Evolutionary conservation across 1,140 invertebrate genomes (phyloP), one percentile per base, ranked within the genome.

Genomic region (Drosophila leontia): DNA sequence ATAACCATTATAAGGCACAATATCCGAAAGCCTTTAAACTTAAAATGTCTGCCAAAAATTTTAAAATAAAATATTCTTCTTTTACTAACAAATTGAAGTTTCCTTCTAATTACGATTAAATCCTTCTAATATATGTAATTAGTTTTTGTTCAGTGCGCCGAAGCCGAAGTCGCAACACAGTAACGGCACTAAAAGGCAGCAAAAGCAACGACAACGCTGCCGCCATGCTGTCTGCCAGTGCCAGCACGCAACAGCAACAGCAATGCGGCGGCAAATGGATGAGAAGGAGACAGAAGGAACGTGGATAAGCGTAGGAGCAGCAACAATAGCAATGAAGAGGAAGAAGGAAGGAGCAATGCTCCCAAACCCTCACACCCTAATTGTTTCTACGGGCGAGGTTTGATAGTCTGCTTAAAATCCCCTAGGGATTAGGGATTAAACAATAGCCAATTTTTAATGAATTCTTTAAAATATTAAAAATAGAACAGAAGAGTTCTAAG

Each of bases 161-260:
- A 41, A 72, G 60, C 76, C 64, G 75, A 69, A 79, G 75, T 75
- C 67, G 55, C 69, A 79, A 82, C 69, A 72, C 68, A 84, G 83
- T 80, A 65, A 85, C 63, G 65, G 50, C 64, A 74, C 56, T 19
- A 53, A 34, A 47, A 48, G 69, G 68, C 75, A 56, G 75, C 69
- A 62, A 76, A 41, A 58, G 48, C 53, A 65, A 85, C 58, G 51
- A 56, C 55, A 42, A 23, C 57, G 65, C 37, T 53, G 75, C 70
- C 85, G 85, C 85, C 85, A 90, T 79, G 85, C 85, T 90, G 85
- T 90, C 85, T 90, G 85, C 85, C 81, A 85, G 70, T 75, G 81
- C 84, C 81, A 90, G 84, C 84, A 90, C 84, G 85, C 81, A 90
- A 90, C 81, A 87, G 51, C 64, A 87, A 76, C 59, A 76, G 76